A percentile compares a stretch with the other conserved stretches of the same genome.
Evolutionary conservation across 2,797 vertebrate genomes (phyloP).

Genomic region (Atherinosoma microstoma): DNA sequence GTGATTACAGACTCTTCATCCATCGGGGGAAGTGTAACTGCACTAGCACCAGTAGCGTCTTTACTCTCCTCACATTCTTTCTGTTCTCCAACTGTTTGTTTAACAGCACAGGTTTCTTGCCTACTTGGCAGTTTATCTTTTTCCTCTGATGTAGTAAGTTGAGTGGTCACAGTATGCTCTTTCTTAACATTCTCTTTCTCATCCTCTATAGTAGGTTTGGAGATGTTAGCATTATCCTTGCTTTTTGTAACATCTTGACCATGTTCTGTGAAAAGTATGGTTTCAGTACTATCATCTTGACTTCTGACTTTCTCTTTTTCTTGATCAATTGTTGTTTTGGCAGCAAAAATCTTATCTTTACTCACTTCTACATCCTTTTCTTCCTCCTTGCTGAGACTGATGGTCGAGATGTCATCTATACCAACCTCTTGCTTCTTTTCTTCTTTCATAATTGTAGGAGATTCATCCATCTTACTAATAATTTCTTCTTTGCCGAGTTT

Average conservation of each 20-base stretch:
- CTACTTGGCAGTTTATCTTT: constrained; percentile 21
- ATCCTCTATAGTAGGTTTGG: constrained; percentile 32
- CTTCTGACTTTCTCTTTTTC: constrained; percentile 39
- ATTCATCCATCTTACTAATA: constrained; percentile 18
- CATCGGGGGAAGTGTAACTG: constrained; percentile 6
- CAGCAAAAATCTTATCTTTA: constrained; percentile 40
- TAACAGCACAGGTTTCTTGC: constrained; percentile 30
- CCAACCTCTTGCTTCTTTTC: constrained; percentile 43
- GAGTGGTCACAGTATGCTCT: constrained; percentile 16
- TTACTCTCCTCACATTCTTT: constrained; percentile 33
- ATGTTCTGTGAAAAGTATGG: constrained; percentile 25
- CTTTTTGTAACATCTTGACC: constrained; percentile 26
- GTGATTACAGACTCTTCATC: constrained; percentile 21
- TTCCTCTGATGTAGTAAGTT: constrained; percentile 23
- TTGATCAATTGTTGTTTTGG: constrained; percentile 20
- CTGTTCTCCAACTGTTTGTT: constrained; percentile 31
- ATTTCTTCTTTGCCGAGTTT: constrained; percentile 46
- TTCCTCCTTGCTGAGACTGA: constrained; percentile 18
- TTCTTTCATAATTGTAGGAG: constrained; percentile 21
- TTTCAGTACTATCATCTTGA: constrained; percentile 40
- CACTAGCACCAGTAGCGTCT: constrained; percentile 11
- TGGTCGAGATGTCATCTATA: constrained; percentile 37
- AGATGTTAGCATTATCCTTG: constrained; percentile 18
- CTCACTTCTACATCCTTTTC: constrained; percentile 34
- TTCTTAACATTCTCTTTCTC: constrained; percentile 28